Evolutionary conservation across 2,888 invertebrate genomes (phyloP).

Genomic region (Pherbina coryleti): DNA sequence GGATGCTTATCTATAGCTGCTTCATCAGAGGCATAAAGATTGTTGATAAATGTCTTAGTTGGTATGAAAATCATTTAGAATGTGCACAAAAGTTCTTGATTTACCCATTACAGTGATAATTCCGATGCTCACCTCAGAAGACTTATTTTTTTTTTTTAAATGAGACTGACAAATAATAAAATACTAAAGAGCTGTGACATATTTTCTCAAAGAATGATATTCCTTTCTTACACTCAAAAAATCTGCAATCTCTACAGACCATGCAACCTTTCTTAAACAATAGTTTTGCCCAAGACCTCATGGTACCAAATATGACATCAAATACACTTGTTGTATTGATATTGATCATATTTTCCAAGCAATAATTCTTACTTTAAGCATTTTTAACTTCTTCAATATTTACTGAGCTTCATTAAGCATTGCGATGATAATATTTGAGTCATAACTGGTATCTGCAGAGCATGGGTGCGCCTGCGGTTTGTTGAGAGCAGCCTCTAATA

Average conservation of each 20-base stretch:
- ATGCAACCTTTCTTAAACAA: too few species aligned
- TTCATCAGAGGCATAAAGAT: slow-evolving; percentile 9
- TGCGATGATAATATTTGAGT: slow-evolving; percentile 26
- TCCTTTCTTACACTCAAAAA: too few species aligned
- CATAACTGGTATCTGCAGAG: slow-evolving; percentile 21
- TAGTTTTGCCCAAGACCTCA: slow-evolving; percentile 41
- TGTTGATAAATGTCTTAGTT: slow-evolving; percentile 21
- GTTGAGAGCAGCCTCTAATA: background rate
- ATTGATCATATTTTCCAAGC: background rate
- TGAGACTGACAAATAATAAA: too few species aligned
- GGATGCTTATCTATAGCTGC: slow-evolving; percentile 21
- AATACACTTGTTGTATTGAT: background rate
- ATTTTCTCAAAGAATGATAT: too few species aligned
- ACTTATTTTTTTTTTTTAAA: too few species aligned
- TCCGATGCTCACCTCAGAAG: too few species aligned
- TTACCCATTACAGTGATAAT: background rate
- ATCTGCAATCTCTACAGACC: too few species aligned
- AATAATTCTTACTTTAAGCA: background rate
- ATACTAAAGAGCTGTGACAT: too few species aligned
- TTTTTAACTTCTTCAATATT: slow-evolving; percentile 17
- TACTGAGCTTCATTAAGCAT: slow-evolving; percentile 14
- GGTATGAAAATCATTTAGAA: background rate
- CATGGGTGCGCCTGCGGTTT: background rate
- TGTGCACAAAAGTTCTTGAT: background rate
- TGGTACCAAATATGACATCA: background rate